Base-by-base conservation (phyloP, 2,888 invertebrate species). In the Chaetoderma sp. region DNA sequence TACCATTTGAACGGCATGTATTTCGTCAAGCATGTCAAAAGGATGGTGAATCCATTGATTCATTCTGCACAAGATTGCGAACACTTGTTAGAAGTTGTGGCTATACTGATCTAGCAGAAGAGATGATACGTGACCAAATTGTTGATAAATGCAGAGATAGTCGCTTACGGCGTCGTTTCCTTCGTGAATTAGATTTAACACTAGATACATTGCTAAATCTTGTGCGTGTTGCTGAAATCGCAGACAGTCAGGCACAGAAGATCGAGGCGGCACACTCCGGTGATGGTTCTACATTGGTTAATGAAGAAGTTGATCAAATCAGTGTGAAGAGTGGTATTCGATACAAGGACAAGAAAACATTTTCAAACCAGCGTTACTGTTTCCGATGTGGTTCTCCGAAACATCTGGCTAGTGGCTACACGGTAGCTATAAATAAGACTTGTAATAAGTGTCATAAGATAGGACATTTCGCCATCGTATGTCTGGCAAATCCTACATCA, bases 1-100 rank as follows among this genome's bases (percentile, higher is more conserved):
- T 45, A 23, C 49, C 60, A 36, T 60, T 49, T 60, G 60, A 60
- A 25, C 47, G 60, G 8, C 60, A 60, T 28, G 36, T 60, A 1
- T 60, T 60, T 52, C 52, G 52, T 3, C 52, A 52, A 30, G 18
- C 32, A 33, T 16, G 32, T 32, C 52, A 52, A 30, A 52, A 52
- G n/a, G 52, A 52, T n/a, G 3, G 32, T 30, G 52, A 52, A 52
- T 32, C 52, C 8, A 33, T 52, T 13, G 52, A 52, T 21, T 33
- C 28, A 23, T 52, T 52, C 32, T 28, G 28, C 1, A 32, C 52
- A 21, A 16, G 52, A 30, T 30, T 52, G 32, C 16, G 16, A n/a
- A n/a, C n/a, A 30, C 28, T 32, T 32, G 52, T 33, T 8, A 23
- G 18, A 18, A 52, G 32, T 33, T 52, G 30, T 27, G 27, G 32